Conservation (phyloP, 1,140 invertebrate species). For the Nixonia krombeini region DNA sequence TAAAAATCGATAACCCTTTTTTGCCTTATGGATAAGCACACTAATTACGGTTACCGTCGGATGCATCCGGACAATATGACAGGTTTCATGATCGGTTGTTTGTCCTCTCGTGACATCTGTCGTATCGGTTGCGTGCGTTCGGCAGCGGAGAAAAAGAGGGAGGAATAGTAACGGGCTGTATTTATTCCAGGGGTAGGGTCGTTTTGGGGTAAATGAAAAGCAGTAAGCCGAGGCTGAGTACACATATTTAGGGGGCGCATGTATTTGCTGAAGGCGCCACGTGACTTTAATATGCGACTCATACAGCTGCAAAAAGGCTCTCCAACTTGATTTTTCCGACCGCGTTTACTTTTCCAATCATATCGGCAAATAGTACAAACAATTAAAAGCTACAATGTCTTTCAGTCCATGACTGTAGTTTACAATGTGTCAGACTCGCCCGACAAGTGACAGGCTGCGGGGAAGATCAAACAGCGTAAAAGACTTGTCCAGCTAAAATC, state of each 20-base stretch:
- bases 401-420: too few species aligned
- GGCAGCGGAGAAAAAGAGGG: constrained; percentile 26
- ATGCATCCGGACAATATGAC: constrained; percentile 44
- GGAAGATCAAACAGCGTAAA: too few species aligned
- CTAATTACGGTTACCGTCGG: constrained; percentile 48
- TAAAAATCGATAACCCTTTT: constrained; percentile 40
- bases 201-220: constrained; percentile 48
- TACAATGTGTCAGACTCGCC: too few species aligned
- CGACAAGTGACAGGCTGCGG: too few species aligned
- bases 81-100: constrained; percentile 48
- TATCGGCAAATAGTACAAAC: constrained; percentile 25
- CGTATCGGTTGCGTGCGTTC: constrained; percentile 30
- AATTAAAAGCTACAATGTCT: too few species aligned
- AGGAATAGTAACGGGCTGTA: constrained; percentile 17
- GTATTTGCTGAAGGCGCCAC: constrained; percentile 32
- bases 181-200: constrained; percentile 42
- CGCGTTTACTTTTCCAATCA: constrained; percentile 22
- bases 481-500: too few species aligned
- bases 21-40: constrained; percentile 22
- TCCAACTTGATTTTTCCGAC: constrained; percentile 1
- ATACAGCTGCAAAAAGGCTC: constrained; percentile 25
- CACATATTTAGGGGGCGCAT: constrained; percentile 16
- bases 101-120: constrained; percentile 48
- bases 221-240: constrained; percentile 34
- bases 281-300: constrained; percentile 20